phyloP scores from a whole-genome alignment of 2,797 vertebrate genomes.

The Ctenosaura bakeri region DNA sequence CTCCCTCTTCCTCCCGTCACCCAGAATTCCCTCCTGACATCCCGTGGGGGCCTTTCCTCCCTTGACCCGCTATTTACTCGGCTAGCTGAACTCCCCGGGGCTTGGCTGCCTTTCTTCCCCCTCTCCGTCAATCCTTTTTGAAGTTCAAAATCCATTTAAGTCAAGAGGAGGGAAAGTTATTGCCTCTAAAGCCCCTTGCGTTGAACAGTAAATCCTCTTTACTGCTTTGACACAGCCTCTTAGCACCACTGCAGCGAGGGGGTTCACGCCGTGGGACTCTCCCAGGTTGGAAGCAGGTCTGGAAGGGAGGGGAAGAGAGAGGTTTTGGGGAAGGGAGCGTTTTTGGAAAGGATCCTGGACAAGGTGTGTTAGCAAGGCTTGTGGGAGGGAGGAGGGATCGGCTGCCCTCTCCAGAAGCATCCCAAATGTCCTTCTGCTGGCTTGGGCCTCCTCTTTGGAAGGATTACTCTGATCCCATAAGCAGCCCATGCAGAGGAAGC shows the following conservation, averaged over 20 bases:
- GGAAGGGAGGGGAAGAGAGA: neutral
- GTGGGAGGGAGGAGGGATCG: neutral
- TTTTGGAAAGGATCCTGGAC: no score
- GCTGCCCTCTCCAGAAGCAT: neutral
- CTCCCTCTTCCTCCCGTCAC: neutral
- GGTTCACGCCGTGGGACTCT: neutral
- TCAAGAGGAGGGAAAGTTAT: constrained; percentile 77
- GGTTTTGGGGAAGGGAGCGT: neutral
- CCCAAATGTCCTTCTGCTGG: neutral
- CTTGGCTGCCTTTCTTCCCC: constrained; percentile 53
- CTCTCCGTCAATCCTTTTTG: constrained; percentile 65
- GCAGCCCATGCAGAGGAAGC: neutral
- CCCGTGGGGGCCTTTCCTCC: neutral
- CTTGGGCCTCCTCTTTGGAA: neutral
- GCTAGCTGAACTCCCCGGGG: neutral
- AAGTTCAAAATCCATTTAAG: constrained; percentile 78
- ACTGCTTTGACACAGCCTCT: constrained; percentile 54
- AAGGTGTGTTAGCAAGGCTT: neutral
- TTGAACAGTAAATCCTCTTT: constrained; percentile 74
- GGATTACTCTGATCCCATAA: no score
- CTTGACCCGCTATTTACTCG: constrained; percentile 30
- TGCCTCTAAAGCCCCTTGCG: constrained; percentile 71
- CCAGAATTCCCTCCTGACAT: neutral
- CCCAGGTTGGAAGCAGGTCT: neutral
- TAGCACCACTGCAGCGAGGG: neutral